phyloP scores from a whole-genome alignment of 1,140 invertebrate genomes.

The Andricus grossulariae region DNA sequence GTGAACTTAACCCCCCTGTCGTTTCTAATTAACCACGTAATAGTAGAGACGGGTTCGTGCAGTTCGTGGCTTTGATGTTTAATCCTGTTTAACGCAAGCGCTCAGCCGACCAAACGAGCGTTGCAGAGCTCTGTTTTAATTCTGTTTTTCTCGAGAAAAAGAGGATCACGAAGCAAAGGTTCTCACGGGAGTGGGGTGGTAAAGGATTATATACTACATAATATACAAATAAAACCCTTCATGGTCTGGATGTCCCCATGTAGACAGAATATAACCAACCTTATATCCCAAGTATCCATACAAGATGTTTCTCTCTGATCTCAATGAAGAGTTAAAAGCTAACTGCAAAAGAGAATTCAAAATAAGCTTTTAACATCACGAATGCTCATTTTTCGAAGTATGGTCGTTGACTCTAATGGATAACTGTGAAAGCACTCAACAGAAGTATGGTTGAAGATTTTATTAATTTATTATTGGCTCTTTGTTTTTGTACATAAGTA shows the following conservation, averaged over 20 bases:
- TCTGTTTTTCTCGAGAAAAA: slow-evolving; percentile 67
- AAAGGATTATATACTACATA: slow-evolving; percentile 24
- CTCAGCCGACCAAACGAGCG: slow-evolving; percentile 39
- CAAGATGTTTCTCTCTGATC: slow-evolving; percentile 6
- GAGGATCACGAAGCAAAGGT: slow-evolving; percentile 37
- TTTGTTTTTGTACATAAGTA: too few relatives aligned
- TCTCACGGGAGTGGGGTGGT: neutral
- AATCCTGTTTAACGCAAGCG: slow-evolving; percentile 70
- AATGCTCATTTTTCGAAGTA: neutral
- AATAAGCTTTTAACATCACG: slow-evolving; percentile 34
- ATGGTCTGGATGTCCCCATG: neutral
- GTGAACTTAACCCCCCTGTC: slow-evolving; percentile 49
- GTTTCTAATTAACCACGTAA: slow-evolving; percentile 68
- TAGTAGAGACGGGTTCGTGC: slow-evolving; percentile 58
- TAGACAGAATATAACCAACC: neutral
- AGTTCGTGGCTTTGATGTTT: slow-evolving; percentile 70
- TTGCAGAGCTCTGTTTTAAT: slow-evolving; percentile 61
- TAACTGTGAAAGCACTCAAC: too few relatives aligned
- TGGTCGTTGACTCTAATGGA: neutral
- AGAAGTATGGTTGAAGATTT: neutral
- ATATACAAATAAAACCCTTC: neutral
- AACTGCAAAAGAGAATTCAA: slow-evolving; percentile 37
- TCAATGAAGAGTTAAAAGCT: neutral
- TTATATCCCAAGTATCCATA: neutral
- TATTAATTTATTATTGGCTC: neutral